Evolutionary conservation across 1,140 invertebrate genomes (phyloP), one percentile per base, ranked within the genome.

Genomic region (Macrobrachium nipponense): DNA sequence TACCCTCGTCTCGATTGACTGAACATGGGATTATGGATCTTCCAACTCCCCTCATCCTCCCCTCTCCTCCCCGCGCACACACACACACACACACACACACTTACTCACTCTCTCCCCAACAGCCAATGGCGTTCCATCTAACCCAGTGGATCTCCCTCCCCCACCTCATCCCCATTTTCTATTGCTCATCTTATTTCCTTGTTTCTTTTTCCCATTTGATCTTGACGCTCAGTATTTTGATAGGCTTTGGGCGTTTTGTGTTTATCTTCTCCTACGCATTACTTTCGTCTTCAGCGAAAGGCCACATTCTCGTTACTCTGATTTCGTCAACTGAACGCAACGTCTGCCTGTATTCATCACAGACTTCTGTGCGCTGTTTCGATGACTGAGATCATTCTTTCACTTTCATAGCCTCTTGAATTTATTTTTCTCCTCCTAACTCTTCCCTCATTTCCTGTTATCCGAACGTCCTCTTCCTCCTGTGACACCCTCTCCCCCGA

Each of bases 1-100:
- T 81, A 81, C 59, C 51, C 64, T 59, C 80, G 66, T 59, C 80
- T 68, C 80, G 80, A 81, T 81, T 81, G 80, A 58, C 27, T 81
- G 80, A 81, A 81, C 80, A 81, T 70, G 80, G 44, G 80, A 70
- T 51, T 43, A 18, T 27, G 44, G 43, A 18, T 10, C 76, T 27
- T 18, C 17, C 51, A 20, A n/a, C 66, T 27, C 80, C 20, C 3
- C 51, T 27, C 44, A 8, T 18, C 10, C 18, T 20, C 23, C 58
- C 17, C 18, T 18, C 60, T 51, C 60, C n/a, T 43, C 27, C 72
- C 18, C 58, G 14, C n/a, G n/a, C n/a, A n/a, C n/a, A n/a, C n/a
- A n/a, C n/a, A n/a, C n/a, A n/a, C 58, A 17, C n/a, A 6, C 68
- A 59, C 51, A 5, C 68, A 18, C 51, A 11, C 66, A 7, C 66